Evolutionary conservation across 1,140 invertebrate genomes (phyloP).

Genomic region (Forficula auricularia): DNA sequence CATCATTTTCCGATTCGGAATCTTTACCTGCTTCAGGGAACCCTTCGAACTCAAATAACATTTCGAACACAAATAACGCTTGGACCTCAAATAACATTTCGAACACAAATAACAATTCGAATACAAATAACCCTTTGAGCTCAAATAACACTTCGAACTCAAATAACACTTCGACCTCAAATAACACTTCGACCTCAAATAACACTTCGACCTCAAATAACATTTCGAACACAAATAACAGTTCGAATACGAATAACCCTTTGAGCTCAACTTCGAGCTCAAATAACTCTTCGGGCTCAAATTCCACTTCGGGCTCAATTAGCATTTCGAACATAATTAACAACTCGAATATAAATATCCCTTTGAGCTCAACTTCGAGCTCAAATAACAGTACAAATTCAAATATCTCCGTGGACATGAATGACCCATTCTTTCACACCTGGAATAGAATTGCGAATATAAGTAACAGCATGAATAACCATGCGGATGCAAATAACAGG

Average conservation of each 20-base stretch:
- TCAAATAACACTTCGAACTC: no score
- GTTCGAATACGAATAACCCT: not conserved
- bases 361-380: conserved; percentile 6
- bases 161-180: no score
- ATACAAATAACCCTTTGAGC: no score
- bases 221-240: conserved; percentile 3
- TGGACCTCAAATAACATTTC: no score
- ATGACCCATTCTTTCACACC: no score
- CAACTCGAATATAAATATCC: not conserved
- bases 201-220: not conserved
- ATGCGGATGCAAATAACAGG: no score
- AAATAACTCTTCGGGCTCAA: conserved; percentile 1
- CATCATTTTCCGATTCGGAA: conserved; percentile 11
- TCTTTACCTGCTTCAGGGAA: conserved; percentile 3
- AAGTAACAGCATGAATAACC: no score
- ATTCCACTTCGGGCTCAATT: not conserved
- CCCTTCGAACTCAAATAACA: conserved; percentile 1
- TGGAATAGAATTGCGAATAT: no score
- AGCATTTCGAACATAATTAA: conserved; percentile 3
- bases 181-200: no score
- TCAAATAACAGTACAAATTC: conserved; percentile 2
- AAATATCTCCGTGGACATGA: not conserved
- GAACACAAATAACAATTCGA: no score
- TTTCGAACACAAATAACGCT: not conserved
- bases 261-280: conserved; percentile 5